Base-by-base conservation (phyloP, 1,140 invertebrate species). In the Neodiprion lecontei region DNA sequence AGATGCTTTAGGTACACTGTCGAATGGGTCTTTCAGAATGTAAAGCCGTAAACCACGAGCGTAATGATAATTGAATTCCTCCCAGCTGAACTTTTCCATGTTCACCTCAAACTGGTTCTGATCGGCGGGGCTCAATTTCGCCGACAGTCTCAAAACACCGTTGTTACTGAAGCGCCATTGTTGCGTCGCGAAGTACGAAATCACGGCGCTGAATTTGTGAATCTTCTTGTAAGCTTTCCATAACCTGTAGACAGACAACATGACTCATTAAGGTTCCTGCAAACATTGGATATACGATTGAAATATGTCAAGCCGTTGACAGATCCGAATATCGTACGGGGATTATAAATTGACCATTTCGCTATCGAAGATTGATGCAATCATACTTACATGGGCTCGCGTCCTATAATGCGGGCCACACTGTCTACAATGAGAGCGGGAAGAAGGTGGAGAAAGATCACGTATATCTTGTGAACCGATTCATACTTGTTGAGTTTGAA, bases 81-180 rank as follows among this genome's bases (percentile, higher is more conserved):
- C 65, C 90, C 91, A 92, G 50, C 88, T 77, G 0, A 91, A 68
- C 21, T 78, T 76, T 7, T 72, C 28, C 0, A 90, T 65, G 49
- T 89, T 82, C 67, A 91, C 90, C 28, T 87, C 53, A 73, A 90
- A 91, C 11, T 82, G 83, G 17, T 83, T 77, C 78, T 83, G 85
- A 79, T 93, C 92, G 7, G 84, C 76, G 0, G 81, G 74, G 49
- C 83, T 83, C 70, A 92, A 79, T 66, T 83, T 84, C 2, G 87
- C 69, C 84, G 87, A 89, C 7, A 93, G 82, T 53, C 82, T 84
- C 9, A 89, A 65, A 11, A 91, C 85, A 75, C 91, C 90, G 7
- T 90, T 84, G 78, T 90, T 91, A 3, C 81, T 78, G 79, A 93
- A 94, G 49, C 83, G 80, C 92, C 92, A 93, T 75, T 92, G 84